A percentile compares a stretch with the other conserved stretches of the same genome.
These are phyloP conservation scores for Prietella phreatophila DNA, from an alignment of 2,113 vertebrate species.

Conservation along the genomic window DNA sequence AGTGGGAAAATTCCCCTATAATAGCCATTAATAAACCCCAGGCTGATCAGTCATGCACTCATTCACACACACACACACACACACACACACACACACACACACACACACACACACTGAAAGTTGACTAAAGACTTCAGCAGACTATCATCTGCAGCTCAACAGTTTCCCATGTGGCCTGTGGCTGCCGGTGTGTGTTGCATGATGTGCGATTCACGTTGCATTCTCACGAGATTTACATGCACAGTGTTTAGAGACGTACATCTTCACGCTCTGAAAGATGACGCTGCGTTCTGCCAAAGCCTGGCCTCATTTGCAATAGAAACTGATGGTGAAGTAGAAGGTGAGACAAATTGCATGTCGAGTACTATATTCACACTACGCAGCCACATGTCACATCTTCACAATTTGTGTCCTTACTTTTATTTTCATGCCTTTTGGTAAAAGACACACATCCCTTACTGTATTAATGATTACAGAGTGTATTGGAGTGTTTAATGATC, in stretches of 20 bases:
- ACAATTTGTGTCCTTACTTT: not conserved
- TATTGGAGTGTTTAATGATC: not conserved
- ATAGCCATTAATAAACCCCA: slow-evolving; percentile 26
- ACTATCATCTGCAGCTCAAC: slow-evolving; percentile 49
- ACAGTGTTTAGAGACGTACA: slow-evolving; percentile 2
- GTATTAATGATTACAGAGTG: not conserved
- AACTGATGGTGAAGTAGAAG: not conserved
- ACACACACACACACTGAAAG: slow-evolving; percentile 38
- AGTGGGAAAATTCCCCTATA: not conserved
- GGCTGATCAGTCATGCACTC: slow-evolving; percentile 4
- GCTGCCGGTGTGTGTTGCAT: slow-evolving; percentile 19
- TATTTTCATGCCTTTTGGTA: not conserved
- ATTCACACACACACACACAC: too few relatives aligned
- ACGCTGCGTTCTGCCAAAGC: not conserved
- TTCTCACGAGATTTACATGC: slow-evolving; percentile 1
- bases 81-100: slow-evolving; percentile 9
- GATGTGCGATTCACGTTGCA: slow-evolving; percentile 7
- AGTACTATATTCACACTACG: not conserved
- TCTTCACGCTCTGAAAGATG: slow-evolving; percentile 1
- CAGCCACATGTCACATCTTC: not conserved
- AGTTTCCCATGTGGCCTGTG: slow-evolving; percentile 53
- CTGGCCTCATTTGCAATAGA: not conserved
- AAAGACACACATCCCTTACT: not conserved
- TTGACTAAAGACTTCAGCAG: slow-evolving; percentile 34
- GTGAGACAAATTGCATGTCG: not conserved